Evolutionary conservation across 2,113 vertebrate species (phyloP).

Genomic region (Antechinus stuartii): DNA sequence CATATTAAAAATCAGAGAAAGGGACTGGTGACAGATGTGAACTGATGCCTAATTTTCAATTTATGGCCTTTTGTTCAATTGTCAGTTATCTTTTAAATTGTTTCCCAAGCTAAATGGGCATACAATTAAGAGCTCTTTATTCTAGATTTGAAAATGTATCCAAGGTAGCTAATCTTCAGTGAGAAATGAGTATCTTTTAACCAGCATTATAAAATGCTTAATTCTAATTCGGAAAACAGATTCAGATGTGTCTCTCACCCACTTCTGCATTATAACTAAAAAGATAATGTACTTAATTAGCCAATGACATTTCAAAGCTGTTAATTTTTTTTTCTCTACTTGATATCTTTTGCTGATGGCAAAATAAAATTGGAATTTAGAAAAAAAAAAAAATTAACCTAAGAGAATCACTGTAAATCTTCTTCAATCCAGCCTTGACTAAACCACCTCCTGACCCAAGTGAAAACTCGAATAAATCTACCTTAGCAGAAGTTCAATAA

Average conservation of each 20-base stretch:
- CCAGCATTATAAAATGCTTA: background rate
- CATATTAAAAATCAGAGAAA: background rate
- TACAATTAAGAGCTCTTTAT: background rate
- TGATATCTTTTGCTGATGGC: constrained; percentile 68
- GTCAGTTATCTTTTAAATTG: background rate
- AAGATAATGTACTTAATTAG: constrained; percentile 55
- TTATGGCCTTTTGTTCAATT: background rate
- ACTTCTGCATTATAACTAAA: constrained; percentile 35
- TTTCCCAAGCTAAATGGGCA: background rate
- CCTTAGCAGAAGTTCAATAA: background rate
- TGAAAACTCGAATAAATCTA: constrained; percentile 17
- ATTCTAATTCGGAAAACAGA: background rate
- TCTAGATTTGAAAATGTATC: background rate
- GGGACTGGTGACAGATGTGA: background rate
- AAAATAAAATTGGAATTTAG: constrained; percentile 65
- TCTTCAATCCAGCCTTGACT: constrained; percentile 47
- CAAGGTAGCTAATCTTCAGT: background rate
- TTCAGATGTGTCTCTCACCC: constrained; percentile 31
- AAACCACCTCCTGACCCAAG: background rate
- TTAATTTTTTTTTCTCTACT: constrained; percentile 54
- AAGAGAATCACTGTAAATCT: constrained; percentile 57
- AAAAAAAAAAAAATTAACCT: constrained; percentile 45
- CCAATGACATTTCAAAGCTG: constrained; percentile 73
- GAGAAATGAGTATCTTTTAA: background rate
- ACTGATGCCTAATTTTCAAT: background rate